A percentile compares a stretch with the other conserved stretches of the same genome.
These are phyloP conservation scores for Cataglyphis livida DNA, from an alignment of 2,888 invertebrate species.

Conservation along the genomic window DNA sequence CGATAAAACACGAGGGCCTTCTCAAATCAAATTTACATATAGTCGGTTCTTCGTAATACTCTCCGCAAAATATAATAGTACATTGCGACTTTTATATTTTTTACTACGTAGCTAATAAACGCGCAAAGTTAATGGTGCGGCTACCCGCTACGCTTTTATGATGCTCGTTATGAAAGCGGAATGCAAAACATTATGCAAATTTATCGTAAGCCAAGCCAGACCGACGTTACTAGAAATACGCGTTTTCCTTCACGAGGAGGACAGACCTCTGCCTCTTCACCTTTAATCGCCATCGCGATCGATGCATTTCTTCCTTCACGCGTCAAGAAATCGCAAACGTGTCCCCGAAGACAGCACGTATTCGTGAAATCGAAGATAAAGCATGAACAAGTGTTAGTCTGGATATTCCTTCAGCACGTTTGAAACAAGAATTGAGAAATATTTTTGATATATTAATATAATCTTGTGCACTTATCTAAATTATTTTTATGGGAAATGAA, in stretches of 20 bases:
- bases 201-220: neutral
- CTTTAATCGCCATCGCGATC: slow-evolving; percentile 24
- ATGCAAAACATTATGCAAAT: slow-evolving; percentile 42
- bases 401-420: neutral
- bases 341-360: neutral
- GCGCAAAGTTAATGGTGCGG: slow-evolving; percentile 17
- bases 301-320: neutral
- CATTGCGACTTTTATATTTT: neutral
- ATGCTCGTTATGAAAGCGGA: slow-evolving; percentile 4
- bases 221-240: slow-evolving; percentile 11
- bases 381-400: slow-evolving; percentile 7
- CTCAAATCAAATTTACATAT: neutral
- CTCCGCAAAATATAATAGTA: neutral
- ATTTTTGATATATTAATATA: neutral
- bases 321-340: slow-evolving; percentile 7
- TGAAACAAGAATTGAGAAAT: neutral
- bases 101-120: slow-evolving; percentile 15
- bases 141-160: slow-evolving; percentile 15
- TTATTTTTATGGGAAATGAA: neutral
- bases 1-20: neutral
- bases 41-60: neutral
- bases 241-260: neutral
- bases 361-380: slow-evolving; percentile 16
- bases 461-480: neutral
- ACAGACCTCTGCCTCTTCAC: neutral